Percentiles rank a stretch among this genome's conserved stretches.
These are phyloP conservation scores for Cheumatopsyche charites DNA, from an alignment of 1,140 invertebrate genomes.

Conservation along the genomic window DNA sequence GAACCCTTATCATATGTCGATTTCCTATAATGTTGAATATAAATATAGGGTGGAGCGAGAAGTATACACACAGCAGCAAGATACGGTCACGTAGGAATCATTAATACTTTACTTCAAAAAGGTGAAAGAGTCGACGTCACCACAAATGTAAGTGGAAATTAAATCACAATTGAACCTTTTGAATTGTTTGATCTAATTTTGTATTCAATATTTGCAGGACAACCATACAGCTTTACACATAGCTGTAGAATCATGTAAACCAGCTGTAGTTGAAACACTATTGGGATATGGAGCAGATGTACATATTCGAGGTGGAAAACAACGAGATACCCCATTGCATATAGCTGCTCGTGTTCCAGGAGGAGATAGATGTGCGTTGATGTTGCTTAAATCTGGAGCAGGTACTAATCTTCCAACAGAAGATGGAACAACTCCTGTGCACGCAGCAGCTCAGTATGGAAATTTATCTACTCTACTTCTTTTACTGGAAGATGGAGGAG, in stretches of 20 bases:
- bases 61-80: conserved; percentile 92
- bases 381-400: conserved; percentile 97
- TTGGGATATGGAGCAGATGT: conserved; percentile 96
- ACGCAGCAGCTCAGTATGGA: conserved; percentile 88
- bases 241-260: conserved; percentile 95
- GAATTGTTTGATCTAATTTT: neutral
- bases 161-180: conserved; percentile 12
- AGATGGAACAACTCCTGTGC: conserved; percentile 93
- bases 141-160: conserved; percentile 78
- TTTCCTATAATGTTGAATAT: too few species aligned
- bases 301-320: conserved; percentile 87
- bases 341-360: conserved; percentile 92
- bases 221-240: conserved; percentile 98
- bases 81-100: conserved; percentile 96
- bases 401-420: conserved; percentile 91
- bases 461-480: conserved; percentile 84
- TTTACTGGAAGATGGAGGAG: conserved; percentile 88
- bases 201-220: conserved; percentile 77
- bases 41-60: conserved; percentile 76
- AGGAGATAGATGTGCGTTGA: conserved; percentile 94
- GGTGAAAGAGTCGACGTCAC: conserved; percentile 95
- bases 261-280: conserved; percentile 94
- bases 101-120: conserved; percentile 93
- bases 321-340: conserved; percentile 92
- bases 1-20: too few species aligned